phyloP scores from a whole-genome alignment of 37 sponge, comb jelly and placozoan species.

The Axinella damicornis region DNA sequence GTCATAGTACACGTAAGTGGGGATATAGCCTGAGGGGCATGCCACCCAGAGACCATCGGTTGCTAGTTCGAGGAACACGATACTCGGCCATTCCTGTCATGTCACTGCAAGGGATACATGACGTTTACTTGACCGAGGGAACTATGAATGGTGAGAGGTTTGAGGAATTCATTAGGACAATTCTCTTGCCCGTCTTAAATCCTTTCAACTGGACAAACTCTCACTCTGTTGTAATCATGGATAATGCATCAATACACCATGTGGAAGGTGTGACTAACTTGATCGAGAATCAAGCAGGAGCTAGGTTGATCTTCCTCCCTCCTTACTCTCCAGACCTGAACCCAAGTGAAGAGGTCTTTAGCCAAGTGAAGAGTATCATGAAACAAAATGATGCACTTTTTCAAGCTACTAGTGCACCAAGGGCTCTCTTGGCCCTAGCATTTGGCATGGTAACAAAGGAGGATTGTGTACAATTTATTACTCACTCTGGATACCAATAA shows the following conservation, averaged over 20 bases:
- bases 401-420: conserved; percentile 18
- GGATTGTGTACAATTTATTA: conserved; percentile 30
- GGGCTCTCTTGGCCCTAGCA: conserved; percentile 30
- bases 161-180: background rate
- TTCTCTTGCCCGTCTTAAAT: background rate
- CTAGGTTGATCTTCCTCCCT: conserved; percentile 25
- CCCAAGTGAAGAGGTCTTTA: conserved; percentile 36
- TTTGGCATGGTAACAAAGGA: conserved; percentile 20
- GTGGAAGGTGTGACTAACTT: conserved; percentile 4
- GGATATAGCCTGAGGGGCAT: conserved; percentile 26
- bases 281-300: conserved; percentile 31
- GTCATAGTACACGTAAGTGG: conserved; percentile 14
- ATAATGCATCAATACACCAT: conserved; percentile 37
- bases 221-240: conserved; percentile 23
- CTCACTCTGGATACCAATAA: conserved; percentile 25
- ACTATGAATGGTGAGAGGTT: conserved; percentile 17
- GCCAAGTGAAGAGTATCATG: conserved; percentile 42
- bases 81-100: conserved; percentile 44
- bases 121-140: conserved; percentile 4
- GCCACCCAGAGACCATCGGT: conserved; percentile 22
- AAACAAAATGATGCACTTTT: conserved; percentile 38
- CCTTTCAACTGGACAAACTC: conserved; percentile 23
- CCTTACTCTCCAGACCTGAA: conserved; percentile 52
- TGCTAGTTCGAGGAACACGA: conserved; percentile 16
- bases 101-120: conserved; percentile 31